Conservation (phyloP, 2,113 vertebrate genomes). For the Macrotus californicus region DNA sequence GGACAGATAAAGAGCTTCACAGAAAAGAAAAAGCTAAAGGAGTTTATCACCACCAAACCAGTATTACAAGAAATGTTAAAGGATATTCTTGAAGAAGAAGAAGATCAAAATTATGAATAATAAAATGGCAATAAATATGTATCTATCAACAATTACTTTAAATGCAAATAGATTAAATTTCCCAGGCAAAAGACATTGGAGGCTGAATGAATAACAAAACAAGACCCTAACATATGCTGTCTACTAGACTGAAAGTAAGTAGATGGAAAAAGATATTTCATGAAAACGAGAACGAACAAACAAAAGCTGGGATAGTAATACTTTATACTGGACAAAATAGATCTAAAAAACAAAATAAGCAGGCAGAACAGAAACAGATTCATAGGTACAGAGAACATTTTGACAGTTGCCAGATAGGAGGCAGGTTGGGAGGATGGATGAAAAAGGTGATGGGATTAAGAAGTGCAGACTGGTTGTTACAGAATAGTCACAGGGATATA, state of each 20-base stretch:
- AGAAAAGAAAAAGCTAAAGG: neutral
- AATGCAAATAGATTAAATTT: neutral
- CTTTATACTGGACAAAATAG: neutral
- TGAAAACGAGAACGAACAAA: neutral
- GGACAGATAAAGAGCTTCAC: neutral
- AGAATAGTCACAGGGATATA: neutral
- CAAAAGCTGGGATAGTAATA: neutral
- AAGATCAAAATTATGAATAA: neutral
- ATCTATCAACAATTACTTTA: neutral
- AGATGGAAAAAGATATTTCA: neutral
- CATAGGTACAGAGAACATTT: neutral
- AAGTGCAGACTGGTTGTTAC: neutral
- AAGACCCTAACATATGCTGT: neutral
- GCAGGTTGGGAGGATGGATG: neutral
- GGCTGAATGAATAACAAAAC: neutral
- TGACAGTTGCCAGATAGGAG: neutral
- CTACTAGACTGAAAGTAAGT: neutral
- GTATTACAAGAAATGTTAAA: neutral
- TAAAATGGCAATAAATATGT: neutral
- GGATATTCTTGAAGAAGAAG: neutral
- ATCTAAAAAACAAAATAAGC: neutral
- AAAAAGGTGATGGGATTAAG: neutral
- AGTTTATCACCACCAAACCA: neutral
- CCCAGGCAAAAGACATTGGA: neutral
- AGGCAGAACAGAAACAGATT: neutral